A percentile compares a stretch with the other conserved stretches of the same genome.
Conservation (phyloP, 2,113 vertebrate genomes). For the Balaenoptera acutorostrata region DNA sequence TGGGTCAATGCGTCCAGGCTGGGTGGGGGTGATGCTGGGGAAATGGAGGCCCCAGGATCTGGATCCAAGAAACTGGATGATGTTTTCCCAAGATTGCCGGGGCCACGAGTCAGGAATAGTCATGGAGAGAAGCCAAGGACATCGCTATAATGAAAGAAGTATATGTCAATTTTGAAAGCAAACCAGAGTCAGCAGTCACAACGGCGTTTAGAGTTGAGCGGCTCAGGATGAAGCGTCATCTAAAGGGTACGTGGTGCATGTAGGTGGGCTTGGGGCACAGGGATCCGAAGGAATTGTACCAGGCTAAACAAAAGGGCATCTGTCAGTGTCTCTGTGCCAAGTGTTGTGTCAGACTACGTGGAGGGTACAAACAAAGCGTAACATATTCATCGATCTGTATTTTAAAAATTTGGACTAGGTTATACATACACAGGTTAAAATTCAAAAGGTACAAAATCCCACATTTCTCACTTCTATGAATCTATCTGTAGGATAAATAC, state of each 20-base stretch:
- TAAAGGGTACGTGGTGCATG: rapidly evolving
- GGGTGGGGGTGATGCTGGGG: not conserved
- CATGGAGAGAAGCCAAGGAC: slow-evolving; percentile 44
- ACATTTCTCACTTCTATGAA: not conserved
- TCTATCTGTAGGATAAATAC: not conserved
- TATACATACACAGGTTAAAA: not conserved
- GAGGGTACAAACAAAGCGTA: not conserved
- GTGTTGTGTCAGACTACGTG: rapidly evolving
- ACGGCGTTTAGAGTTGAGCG: not conserved
- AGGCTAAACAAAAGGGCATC: not conserved
- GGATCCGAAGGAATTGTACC: rapidly evolving
- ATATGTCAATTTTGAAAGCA: not conserved
- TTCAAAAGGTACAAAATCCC: not conserved
- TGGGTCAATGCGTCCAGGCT: not conserved
- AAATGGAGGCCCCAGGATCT: not conserved
- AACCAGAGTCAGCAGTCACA: not conserved
- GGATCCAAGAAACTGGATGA: not conserved
- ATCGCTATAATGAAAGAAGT: slow-evolving; percentile 2
- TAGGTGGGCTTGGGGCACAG: rapidly evolving
- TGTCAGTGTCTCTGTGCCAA: not conserved
- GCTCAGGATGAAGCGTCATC: not conserved
- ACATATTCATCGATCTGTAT: not conserved
- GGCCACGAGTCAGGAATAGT: slow-evolving; percentile 33
- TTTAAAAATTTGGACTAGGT: not conserved
- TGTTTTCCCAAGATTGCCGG: slow-evolving; percentile 22